phyloP scores from a whole-genome alignment of 2,113 vertebrate species.

The Gorsachius goisagi region DNA sequence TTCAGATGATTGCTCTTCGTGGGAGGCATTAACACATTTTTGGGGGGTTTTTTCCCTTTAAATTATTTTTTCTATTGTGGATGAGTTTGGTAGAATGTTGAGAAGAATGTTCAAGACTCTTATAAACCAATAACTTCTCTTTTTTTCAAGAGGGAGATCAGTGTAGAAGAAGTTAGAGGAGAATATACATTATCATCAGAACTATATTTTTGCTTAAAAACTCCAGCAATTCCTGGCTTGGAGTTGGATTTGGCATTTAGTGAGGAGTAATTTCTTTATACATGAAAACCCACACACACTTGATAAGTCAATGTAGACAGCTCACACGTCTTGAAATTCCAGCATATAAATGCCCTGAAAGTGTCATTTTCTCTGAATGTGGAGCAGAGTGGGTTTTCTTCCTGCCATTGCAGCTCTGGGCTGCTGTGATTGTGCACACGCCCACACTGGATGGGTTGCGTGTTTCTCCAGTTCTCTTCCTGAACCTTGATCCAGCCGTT shows the following conservation, averaged over 20 bases:
- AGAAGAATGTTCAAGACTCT: background rate
- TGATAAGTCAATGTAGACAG: constrained; percentile 30
- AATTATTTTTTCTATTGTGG: background rate
- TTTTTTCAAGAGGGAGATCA: background rate
- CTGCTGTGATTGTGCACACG: background rate
- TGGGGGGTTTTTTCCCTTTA: rapidly evolving
- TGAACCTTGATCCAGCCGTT: background rate
- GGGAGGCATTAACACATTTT: background rate
- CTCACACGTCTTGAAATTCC: constrained; percentile 23
- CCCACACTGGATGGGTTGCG: background rate
- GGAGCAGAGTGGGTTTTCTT: background rate
- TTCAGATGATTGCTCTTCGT: background rate
- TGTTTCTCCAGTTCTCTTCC: background rate
- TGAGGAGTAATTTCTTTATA: constrained; percentile 1
- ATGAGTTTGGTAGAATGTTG: background rate
- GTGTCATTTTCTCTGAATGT: constrained; percentile 16
- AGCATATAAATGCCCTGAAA: constrained; percentile 24
- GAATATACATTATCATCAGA: background rate
- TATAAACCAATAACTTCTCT: background rate
- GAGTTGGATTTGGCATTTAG: background rate
- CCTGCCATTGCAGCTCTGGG: background rate
- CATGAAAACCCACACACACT: background rate
- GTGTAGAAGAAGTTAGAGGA: background rate
- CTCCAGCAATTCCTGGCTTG: background rate
- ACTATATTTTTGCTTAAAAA: background rate